A percentile compares a stretch with the other conserved stretches of the same genome.
Conservation (phyloP, 1,140 invertebrate genomes). For the Plectrocnemia conspersa region DNA sequence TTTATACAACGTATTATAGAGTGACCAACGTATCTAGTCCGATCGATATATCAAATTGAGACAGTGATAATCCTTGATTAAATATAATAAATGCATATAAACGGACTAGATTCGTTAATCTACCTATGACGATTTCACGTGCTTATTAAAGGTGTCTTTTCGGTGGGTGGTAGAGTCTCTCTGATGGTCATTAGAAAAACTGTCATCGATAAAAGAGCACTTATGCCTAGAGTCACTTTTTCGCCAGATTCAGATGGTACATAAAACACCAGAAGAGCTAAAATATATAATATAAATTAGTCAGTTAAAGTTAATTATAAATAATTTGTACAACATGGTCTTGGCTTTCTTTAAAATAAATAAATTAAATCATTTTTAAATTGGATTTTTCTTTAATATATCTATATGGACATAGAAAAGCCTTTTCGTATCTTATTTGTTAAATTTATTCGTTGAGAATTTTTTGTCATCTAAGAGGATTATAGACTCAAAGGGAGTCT, state of each 20-base stretch:
- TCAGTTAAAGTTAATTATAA: too few species aligned
- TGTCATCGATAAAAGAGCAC: conserved; percentile 86
- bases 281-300: conserved; percentile 38
- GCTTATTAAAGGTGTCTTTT: conserved; percentile 89
- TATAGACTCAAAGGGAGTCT: too few species aligned
- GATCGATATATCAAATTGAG: not conserved
- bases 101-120: not conserved
- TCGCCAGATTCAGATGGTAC: conserved; percentile 89
- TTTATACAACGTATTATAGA: not conserved
- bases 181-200: conserved; percentile 91
- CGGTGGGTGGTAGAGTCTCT: conserved; percentile 86
- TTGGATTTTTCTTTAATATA: too few species aligned
- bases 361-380: too few species aligned
- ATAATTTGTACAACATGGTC: too few species aligned
- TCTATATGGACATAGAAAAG: too few species aligned
- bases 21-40: not conserved
- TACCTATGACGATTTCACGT: conserved; percentile 43
- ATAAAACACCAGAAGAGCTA: conserved; percentile 86
- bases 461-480: too few species aligned
- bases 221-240: conserved; percentile 83
- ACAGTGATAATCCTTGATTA: not conserved
- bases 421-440: too few species aligned
- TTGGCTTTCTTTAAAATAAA: too few species aligned
- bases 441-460: too few species aligned
- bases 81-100: not conserved